These are phyloP conservation scores for Drosophila subquinaria DNA, from an alignment of 2,888 invertebrate genomes.

Conservation along the genomic window DNA sequence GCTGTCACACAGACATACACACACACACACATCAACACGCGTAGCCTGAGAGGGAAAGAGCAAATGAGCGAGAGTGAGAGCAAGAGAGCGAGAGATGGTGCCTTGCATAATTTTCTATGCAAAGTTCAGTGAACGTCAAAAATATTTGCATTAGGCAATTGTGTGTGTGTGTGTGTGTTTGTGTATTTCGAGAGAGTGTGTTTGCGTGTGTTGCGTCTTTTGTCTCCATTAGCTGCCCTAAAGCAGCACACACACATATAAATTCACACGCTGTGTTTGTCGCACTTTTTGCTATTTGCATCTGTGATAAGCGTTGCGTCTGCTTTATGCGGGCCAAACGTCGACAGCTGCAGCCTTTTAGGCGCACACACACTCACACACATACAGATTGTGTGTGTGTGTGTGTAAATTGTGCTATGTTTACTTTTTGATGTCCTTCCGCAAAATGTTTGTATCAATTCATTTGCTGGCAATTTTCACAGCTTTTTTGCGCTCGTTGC, in stretches of 20 bases:
- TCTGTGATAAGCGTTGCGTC: constrained; percentile 73
- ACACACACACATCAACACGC: constrained; percentile 47
- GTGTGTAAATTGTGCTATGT: constrained; percentile 64
- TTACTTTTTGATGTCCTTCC: constrained; percentile 75
- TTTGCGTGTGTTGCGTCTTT: constrained; percentile 44
- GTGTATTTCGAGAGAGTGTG: constrained; percentile 11
- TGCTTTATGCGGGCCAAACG: constrained; percentile 77
- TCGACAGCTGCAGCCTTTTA: constrained; percentile 76
- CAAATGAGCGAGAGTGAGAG: constrained; percentile 21
- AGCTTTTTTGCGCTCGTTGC: constrained; percentile 50
- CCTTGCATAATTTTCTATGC: constrained; percentile 80
- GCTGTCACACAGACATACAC: constrained; percentile 74
- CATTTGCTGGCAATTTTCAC: constrained; percentile 63
- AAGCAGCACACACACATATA: constrained; percentile 32
- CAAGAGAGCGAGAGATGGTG: constrained; percentile 39
- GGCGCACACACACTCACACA: constrained; percentile 49
- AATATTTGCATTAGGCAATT: constrained; percentile 72
- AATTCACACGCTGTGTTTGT: constrained; percentile 57
- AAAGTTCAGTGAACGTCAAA: constrained; percentile 84
- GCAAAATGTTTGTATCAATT: constrained; percentile 78
- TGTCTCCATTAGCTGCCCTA: constrained; percentile 60
- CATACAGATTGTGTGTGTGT: constrained; percentile 1
- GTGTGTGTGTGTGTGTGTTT: constrained; percentile 28
- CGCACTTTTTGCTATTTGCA: constrained; percentile 76
- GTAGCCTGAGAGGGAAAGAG: constrained; percentile 3